Conservation (phyloP, 1,140 invertebrate species). For the Lucilia cuprina region DNA sequence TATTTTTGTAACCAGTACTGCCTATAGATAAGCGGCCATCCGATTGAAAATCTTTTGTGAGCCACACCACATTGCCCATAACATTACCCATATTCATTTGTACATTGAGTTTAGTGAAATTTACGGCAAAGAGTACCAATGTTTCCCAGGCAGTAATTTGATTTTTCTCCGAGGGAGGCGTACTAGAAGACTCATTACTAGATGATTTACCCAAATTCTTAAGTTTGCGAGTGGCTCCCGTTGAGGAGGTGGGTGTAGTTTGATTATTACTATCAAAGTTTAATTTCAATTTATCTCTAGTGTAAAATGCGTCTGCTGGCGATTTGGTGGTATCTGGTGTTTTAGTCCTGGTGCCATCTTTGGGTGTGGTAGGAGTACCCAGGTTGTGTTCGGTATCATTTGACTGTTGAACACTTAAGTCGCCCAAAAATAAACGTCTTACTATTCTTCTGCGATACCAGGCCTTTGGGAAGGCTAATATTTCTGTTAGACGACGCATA, state of each 20-base stretch:
- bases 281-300: constrained; percentile 33
- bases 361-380: constrained; percentile 37
- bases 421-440: constrained; percentile 90
- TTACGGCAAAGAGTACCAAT: constrained; percentile 92
- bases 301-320: constrained; percentile 31
- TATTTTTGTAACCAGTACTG: constrained; percentile 92
- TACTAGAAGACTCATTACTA: constrained; percentile 55
- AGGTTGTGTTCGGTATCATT: constrained; percentile 4
- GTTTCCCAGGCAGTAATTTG: constrained; percentile 87
- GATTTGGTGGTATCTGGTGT: constrained; percentile 24
- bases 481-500: constrained; percentile 96
- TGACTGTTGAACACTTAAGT: constrained; percentile 70
- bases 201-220: constrained; percentile 64
- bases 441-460: constrained; percentile 96
- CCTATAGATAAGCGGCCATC: constrained; percentile 92
- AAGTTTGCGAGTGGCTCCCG: constrained; percentile 62
- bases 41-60: constrained; percentile 88
- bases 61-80: constrained; percentile 95
- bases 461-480: constrained; percentile 96
- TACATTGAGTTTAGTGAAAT: constrained; percentile 93
- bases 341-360: constrained; percentile 29
- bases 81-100: constrained; percentile 99
- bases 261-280: constrained; percentile 34
- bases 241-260: constrained; percentile 7
- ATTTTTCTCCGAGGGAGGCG: constrained; percentile 58